phyloP scores from a whole-genome alignment of 2,113 vertebrate species.

The Anas platyrhynchos region DNA sequence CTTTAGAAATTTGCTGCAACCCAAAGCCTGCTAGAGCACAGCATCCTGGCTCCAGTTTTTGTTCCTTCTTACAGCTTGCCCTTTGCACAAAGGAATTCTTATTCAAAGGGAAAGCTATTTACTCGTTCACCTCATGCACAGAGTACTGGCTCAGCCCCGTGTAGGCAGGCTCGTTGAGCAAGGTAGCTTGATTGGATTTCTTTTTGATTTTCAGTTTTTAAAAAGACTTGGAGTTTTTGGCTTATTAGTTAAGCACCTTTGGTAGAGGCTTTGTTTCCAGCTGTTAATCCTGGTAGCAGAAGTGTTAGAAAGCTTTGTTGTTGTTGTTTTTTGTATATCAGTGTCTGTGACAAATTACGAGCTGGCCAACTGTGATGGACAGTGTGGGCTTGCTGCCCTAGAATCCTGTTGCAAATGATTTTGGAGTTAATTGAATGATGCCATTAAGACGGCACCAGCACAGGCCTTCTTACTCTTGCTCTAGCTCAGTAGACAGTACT shows the following conservation, averaged over 20 bases:
- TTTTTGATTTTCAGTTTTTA: not conserved
- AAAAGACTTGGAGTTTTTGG: not conserved
- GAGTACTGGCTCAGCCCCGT: fast-evolving
- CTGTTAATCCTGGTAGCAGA: not conserved
- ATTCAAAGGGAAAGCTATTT: not conserved
- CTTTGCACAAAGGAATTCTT: not conserved
- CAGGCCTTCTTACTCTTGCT: not conserved
- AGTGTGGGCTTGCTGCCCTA: not conserved
- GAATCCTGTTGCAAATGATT: not conserved
- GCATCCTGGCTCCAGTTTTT: not conserved
- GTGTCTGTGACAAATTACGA: not conserved
- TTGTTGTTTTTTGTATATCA: not conserved
- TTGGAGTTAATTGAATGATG: not conserved
- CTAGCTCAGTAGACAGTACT: not conserved
- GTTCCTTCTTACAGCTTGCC: fast-evolving
- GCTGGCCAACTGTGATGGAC: not conserved
- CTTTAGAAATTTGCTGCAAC: not conserved
- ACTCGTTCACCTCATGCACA: fast-evolving
- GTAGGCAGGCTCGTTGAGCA: too few relatives aligned
- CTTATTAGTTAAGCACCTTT: not conserved
- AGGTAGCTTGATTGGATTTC: not conserved
- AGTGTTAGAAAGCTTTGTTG: not conserved
- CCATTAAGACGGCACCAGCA: not conserved
- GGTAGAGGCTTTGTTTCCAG: not conserved
- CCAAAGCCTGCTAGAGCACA: not conserved